Percentiles rank a stretch among this genome's conserved stretches.
Conservation (phyloP, 2,888 invertebrate genomes). For the Ganaspis brasiliensis region DNA sequence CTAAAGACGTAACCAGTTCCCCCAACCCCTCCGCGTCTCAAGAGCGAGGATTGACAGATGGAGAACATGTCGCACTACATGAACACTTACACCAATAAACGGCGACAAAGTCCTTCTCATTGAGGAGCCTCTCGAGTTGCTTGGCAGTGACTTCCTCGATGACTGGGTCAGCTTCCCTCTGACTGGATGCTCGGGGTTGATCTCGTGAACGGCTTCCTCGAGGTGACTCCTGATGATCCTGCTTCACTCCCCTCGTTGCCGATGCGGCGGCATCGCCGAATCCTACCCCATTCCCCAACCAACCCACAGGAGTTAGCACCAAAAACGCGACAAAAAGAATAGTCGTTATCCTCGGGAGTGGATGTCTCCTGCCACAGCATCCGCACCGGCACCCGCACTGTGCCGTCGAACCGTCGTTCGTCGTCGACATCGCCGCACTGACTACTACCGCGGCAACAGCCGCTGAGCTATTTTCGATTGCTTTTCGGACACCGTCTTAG, state of each 20-base stretch:
- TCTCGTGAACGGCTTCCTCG: conserved; percentile 33
- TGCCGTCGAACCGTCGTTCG: conserved; percentile 80
- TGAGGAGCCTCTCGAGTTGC: conserved; percentile 93
- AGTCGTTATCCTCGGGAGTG: conserved; percentile 62
- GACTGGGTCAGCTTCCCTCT: conserved; percentile 85
- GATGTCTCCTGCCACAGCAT: conserved; percentile 66
- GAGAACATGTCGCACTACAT: background rate
- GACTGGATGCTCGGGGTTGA: conserved; percentile 40
- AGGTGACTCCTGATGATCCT: conserved; percentile 60
- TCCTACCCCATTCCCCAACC: conserved; percentile 59
- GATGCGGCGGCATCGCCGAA: conserved; percentile 62
- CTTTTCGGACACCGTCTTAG: conserved; percentile 70
- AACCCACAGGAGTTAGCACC: conserved; percentile 63
- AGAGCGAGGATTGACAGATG: background rate
- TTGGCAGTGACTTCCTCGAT: conserved; percentile 97
- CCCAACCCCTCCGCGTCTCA: conserved; percentile 33
- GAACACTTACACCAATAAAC: conserved; percentile 97
- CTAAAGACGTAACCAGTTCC: conserved; percentile 20
- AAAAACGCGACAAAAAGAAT: conserved; percentile 65
- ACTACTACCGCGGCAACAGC: conserved; percentile 73
- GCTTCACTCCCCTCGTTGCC: conserved; percentile 49
- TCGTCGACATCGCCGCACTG: conserved; percentile 81
- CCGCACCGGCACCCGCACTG: conserved; percentile 77
- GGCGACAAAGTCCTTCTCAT: conserved; percentile 96
- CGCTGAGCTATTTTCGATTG: conserved; percentile 76